Evolutionary conservation across 1,140 invertebrate genomes (phyloP), one percentile per base, ranked within the genome.

Genomic region (Phortica variegata): DNA sequence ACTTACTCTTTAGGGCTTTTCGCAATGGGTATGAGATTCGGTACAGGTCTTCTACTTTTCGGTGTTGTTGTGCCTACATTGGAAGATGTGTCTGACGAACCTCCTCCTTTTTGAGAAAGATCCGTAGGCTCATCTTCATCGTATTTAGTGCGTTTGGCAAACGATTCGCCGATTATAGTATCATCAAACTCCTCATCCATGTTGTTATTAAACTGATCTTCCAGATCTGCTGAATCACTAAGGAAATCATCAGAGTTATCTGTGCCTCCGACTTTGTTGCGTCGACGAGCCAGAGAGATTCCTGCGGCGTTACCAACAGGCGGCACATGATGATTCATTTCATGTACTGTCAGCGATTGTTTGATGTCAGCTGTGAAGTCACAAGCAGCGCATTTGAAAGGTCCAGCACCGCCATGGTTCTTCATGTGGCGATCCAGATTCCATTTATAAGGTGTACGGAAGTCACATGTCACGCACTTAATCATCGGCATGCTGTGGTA

Each of bases 401-500:
- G 84, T 12, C 90, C 91, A 16, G 81, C 84, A 0, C 89, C 88
- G 33, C 84, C 87, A 71, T 97, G 94, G 71, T 94, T 95, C 74
- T 90, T 87, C 77, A 89, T 89, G 70, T 97, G 93, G 12, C 93
- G 82, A 68, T 96, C 93, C 73, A 95, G 82, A 77, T 95, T 95
- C 73, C 73, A 76, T 23, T 76, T 76, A 54, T 76, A 76, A 5
- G 93, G 89, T 7, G 93, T 95, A 42, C 88, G 85, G 74, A 96
- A 97, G 62, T 93, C 90, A 78, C 94, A 97, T 65, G 89, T 86
- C 36, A 87, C 86, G 77, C 94, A 97, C 73, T 95, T 93, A 53
- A 93, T 92, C 85, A 91, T 91, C 42, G 90, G 90, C 87, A 93
- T 90, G 31, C 89, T 90, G 76, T 95, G 90, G 66, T 94, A 93